Conservation (phyloP, 2,888 invertebrate genomes). For the Pantelozetes paolii region DNA sequence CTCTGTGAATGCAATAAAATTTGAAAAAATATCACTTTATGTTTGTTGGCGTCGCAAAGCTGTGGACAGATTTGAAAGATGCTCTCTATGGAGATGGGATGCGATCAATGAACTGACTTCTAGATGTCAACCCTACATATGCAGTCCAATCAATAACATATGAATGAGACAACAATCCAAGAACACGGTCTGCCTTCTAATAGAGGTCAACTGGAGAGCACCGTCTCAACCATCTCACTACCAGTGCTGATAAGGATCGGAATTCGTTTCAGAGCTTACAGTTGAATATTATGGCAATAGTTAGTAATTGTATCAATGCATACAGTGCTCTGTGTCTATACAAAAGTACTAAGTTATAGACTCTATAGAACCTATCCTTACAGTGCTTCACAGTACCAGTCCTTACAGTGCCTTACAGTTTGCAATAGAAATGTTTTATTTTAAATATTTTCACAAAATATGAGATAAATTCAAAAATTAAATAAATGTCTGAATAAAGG, state of each 20-base stretch:
- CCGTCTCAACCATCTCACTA: neutral
- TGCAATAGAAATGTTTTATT: too few relatives aligned
- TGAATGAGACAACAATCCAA: constrained; percentile 31
- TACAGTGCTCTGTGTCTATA: too few relatives aligned
- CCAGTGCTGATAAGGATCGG: constrained; percentile 10
- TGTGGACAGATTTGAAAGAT: constrained; percentile 2
- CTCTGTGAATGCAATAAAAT: constrained; percentile 15
- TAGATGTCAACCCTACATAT: constrained; percentile 17
- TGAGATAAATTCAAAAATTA: too few relatives aligned
- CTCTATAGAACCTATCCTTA: too few relatives aligned
- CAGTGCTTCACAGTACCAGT: too few relatives aligned
- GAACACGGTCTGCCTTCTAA: constrained; percentile 7
- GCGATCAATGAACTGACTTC: constrained; percentile 23
- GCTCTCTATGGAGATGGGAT: constrained; percentile 23
- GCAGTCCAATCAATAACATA: constrained; percentile 30
- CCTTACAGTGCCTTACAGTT: too few relatives aligned
- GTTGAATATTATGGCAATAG: too few relatives aligned
- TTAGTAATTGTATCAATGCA: too few relatives aligned
- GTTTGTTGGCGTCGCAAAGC: constrained; percentile 10
- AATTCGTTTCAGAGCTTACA: neutral
- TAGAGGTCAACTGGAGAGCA: constrained; percentile 7
- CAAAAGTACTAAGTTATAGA: too few relatives aligned
- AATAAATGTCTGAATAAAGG: too few relatives aligned
- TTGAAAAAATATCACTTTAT: constrained; percentile 7
- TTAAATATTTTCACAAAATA: too few relatives aligned